Base-by-base conservation (phyloP, 2,113 vertebrate genomes). In the Eublepharis macularius region DNA sequence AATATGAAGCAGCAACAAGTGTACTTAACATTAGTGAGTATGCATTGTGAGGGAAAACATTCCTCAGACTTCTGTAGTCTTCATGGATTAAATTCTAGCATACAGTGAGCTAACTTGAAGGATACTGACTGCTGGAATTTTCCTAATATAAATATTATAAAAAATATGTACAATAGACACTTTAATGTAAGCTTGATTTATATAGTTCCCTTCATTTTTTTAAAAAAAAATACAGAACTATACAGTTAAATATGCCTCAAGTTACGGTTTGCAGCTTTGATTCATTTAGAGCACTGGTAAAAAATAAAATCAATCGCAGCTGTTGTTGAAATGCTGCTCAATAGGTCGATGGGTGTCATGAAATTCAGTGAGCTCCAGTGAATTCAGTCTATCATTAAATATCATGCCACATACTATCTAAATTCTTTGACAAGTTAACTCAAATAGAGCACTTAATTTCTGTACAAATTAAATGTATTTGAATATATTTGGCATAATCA, bases 21-120 rank as follows among this genome's bases (percentile, higher is more conserved):
- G 90, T 89, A 88, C 84, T 43, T 94, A 91, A 91, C 90, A 90
- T 89, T 93, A 91, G 73, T 88, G 88, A 88, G 41, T 81, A 90
- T 90, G 88, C 86, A 92, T 91, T 4, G 17, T 45, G 51, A 93
- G 26, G 19, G 60, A 24, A 91, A 88, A 81, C 92, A 91, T 2
- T 0, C 82, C 86, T 92, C 89, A 83, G 90, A 91, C 93, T 86
- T 86, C 81, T 91, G 88, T 87, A 94, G 45, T 91, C 80, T 92
- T 74, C 92, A 86, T 82, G 89, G 86, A 86, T 95, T 90, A 87
- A 91, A 90, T 94, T 85, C 82, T 74, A 89, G 88, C 16, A 86
- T 39, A 79, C 81, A 94, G 65, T 90, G 86, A 87, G 87, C 91
- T 92, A 90, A 85, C 89, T 90, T 88, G 86, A 87, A 75, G 90